phyloP scores from a whole-genome alignment of 2,888 invertebrate genomes.

The Ormyrus nitidulus region DNA sequence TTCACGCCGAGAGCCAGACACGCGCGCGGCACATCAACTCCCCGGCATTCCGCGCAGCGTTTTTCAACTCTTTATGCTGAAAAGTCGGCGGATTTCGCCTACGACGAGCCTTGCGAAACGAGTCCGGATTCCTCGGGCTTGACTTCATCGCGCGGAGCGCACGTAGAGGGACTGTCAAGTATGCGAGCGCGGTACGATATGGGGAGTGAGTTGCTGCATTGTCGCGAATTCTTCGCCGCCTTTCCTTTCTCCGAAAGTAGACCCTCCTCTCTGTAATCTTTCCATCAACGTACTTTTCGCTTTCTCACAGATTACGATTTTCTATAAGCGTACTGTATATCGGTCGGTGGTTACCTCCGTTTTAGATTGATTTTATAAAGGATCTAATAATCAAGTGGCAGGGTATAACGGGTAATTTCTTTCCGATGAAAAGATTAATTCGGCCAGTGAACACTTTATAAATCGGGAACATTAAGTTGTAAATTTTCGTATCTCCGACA shows the following conservation, averaged over 20 bases:
- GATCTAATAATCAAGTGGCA: no score
- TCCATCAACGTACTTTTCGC: no score
- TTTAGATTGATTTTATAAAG: no score
- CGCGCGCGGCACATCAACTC: not conserved
- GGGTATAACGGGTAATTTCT: no score
- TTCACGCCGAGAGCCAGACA: slow-evolving; percentile 5
- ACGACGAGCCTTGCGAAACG: slow-evolving; percentile 34
- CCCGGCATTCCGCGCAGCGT: slow-evolving; percentile 8
- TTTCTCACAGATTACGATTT: no score
- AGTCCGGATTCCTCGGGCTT: slow-evolving; percentile 42
- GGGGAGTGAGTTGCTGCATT: no score
- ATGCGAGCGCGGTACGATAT: not conserved
- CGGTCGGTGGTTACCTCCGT: no score
- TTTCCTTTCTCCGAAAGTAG: slow-evolving; percentile 25
- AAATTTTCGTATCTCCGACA: no score
- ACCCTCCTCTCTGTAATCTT: not conserved
- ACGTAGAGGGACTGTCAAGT: not conserved
- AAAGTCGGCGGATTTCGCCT: slow-evolving; percentile 2
- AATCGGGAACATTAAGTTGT: no score
- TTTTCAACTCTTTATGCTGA: not conserved
- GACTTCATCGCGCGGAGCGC: slow-evolving; percentile 3
- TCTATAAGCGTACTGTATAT: no score
- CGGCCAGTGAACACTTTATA: no score
- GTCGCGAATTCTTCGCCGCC: not conserved
- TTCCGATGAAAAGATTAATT: no score